Percentiles rank a stretch among this genome's conserved stretches.
Evolutionary conservation across 2,888 invertebrate species (phyloP).

Genomic region (Glaucopsyche alexis): DNA sequence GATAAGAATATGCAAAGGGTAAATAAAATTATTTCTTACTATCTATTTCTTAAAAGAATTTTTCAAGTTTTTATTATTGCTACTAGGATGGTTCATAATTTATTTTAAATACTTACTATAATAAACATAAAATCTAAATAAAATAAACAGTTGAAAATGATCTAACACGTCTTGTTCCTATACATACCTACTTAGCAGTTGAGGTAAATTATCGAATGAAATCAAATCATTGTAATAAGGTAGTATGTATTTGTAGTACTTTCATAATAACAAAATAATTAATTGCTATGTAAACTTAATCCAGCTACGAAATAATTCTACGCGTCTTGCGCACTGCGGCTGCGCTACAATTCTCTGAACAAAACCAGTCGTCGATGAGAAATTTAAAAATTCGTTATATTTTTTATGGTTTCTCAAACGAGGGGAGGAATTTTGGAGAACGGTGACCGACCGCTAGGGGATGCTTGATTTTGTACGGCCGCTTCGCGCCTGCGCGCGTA

Average conservation of each 20-base stretch:
- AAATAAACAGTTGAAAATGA: no score
- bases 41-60: neutral
- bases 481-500: constrained; percentile 78
- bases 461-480: constrained; percentile 59
- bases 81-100: neutral
- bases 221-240: constrained; percentile 8
- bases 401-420: constrained; percentile 73
- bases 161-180: neutral
- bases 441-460: constrained; percentile 73
- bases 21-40: constrained; percentile 7
- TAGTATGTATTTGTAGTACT: no score
- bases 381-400: constrained; percentile 76
- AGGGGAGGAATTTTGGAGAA: constrained; percentile 70
- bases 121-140: no score
- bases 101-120: neutral
- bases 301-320: neutral
- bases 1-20: neutral
- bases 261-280: neutral
- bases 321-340: constrained; percentile 36
- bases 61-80: neutral
- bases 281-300: neutral
- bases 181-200: neutral
- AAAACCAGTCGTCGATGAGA: constrained; percentile 71
- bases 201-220: no score
- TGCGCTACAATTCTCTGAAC: constrained; percentile 44